Evolutionary conservation across 2,888 invertebrate species (phyloP), one percentile per base, ranked within the genome.

Genomic region (Hypsopygia costalis): DNA sequence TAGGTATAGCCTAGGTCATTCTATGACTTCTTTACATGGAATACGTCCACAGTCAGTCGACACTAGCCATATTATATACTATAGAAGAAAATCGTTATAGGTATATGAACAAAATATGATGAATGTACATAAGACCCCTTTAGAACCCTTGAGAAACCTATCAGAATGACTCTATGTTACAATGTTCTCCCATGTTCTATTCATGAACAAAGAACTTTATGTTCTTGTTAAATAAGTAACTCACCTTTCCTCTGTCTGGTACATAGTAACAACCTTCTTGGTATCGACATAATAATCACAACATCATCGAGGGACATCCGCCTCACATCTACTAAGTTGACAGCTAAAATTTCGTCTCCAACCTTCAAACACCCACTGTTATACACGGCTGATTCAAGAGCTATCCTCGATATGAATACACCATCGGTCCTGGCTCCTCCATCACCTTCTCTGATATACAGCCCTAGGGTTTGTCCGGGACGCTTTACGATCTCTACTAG

Each of bases 261-360:
- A 60, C 97, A 97, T 51, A 99, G 91, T 51, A 99, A 94, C 69
- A 99, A 91, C 59, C 99, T 92, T 69, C 98, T 92, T 4, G 99
- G 99, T 88, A 99, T 99, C 69, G 98, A 98, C 97, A 99, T 98
- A 66, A 99, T 97, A 69, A 99, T 97, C 57, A 99, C 99, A 51
- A 99, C 99, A 81, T 99, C 99, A 81, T 99, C 99, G 65, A 99
- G 90, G 55, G 97, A 97, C 98, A 99, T 99, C 67, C 96, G 94
- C 51, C 97, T 95, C 56, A 99, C 99, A 78, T 98, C 98, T 55
- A 99, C 99, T 69, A 98, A 91, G 86, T 99, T 99, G 43, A 99
- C 98, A 27, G 98, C 98, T 60, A 99, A 90, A 70, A 99, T 98
- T 90, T 99, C 99, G 83, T 99, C 99, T 33, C 98, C 98, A 36